Evolutionary conservation across 1,140 invertebrate genomes (phyloP).

Genomic region (Drosophila sp.): DNA sequence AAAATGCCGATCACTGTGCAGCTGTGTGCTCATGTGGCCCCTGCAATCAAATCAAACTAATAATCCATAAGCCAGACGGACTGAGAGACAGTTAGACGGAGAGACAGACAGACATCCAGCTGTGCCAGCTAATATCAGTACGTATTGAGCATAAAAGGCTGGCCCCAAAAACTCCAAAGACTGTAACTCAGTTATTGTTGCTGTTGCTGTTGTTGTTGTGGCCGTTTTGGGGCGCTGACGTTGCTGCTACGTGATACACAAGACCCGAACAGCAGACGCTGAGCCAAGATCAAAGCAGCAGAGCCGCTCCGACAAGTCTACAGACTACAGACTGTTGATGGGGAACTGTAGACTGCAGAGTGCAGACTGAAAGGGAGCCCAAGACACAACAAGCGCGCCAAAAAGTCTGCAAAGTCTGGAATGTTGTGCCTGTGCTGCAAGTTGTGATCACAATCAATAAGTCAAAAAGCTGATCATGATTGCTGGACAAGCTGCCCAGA

Average conservation of each 20-base stretch:
- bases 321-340: slow-evolving; percentile 30
- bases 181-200: slow-evolving; percentile 28
- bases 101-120: slow-evolving; percentile 63
- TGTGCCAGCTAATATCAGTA: slow-evolving; percentile 78
- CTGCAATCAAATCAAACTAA: slow-evolving; percentile 83
- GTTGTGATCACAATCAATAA: slow-evolving; percentile 82
- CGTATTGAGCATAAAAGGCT: slow-evolving; percentile 44
- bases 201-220: slow-evolving; percentile 25
- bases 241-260: slow-evolving; percentile 67
- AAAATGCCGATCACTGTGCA: slow-evolving; percentile 66
- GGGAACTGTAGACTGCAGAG: slow-evolving; percentile 30
- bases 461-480: slow-evolving; percentile 84
- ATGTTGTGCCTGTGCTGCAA: slow-evolving; percentile 38
- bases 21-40: slow-evolving; percentile 57
- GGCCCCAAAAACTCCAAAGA: slow-evolving; percentile 66
- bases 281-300: slow-evolving; percentile 79
- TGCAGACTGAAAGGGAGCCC: slow-evolving; percentile 33
- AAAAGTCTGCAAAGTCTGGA: slow-evolving; percentile 78
- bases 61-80: slow-evolving; percentile 70
- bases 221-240: slow-evolving; percentile 73
- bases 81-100: slow-evolving; percentile 6
- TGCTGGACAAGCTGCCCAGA: slow-evolving; percentile 35
- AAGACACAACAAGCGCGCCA: slow-evolving; percentile 61
- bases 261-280: slow-evolving; percentile 60
- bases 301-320: slow-evolving; percentile 52